phyloP scores from a whole-genome alignment of 2,888 invertebrate species.

The Formica aserva region DNA sequence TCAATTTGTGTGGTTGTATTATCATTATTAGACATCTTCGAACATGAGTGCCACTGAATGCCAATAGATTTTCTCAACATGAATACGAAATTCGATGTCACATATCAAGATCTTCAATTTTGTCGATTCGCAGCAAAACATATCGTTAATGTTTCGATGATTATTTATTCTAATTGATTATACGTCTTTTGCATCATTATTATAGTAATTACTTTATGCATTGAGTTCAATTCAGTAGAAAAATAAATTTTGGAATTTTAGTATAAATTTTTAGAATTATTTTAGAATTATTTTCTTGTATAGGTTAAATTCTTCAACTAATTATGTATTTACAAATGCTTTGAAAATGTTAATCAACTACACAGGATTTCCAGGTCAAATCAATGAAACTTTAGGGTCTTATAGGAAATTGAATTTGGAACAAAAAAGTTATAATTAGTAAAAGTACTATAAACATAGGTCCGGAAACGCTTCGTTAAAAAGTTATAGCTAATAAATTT shows the following conservation, averaged over 20 bases:
- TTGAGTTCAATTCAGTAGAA: neutral
- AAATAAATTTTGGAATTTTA: no score
- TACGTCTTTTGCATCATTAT: neutral
- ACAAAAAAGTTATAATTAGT: no score
- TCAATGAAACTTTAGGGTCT: no score
- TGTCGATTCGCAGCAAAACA: neutral
- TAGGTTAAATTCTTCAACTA: neutral
- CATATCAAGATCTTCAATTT: constrained; percentile 30
- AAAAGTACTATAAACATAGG: no score
- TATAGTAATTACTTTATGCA: neutral
- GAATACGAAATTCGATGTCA: constrained; percentile 29
- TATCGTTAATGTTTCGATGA: neutral
- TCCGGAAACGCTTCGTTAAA: no score
- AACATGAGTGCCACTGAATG: neutral
- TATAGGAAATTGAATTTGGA: no score
- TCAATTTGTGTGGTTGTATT: constrained; percentile 11
- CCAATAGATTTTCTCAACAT: constrained; percentile 6
- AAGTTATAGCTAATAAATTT: no score
- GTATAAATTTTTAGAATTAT: neutral
- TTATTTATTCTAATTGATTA: neutral
- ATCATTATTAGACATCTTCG: constrained; percentile 21
- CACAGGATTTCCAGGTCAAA: no score
- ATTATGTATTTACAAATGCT: no score
- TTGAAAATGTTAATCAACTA: no score
- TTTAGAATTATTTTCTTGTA: no score